Evolutionary conservation across 2,797 vertebrate species (phyloP).

Genomic region (Tenualosa thibaudeaui): DNA sequence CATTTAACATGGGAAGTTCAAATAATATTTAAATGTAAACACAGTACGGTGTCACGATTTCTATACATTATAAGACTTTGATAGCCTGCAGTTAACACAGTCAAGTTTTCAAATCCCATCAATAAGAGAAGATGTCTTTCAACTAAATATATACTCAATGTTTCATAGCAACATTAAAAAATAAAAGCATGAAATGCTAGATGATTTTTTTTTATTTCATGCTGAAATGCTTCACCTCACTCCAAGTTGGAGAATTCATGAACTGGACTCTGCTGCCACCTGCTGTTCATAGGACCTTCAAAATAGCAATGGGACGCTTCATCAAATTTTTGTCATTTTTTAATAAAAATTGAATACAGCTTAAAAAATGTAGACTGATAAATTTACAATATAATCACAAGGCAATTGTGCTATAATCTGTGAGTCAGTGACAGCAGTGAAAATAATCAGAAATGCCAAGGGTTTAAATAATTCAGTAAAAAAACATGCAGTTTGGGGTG

Average conservation of each 20-base stretch:
- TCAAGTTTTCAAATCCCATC: too few relatives aligned
- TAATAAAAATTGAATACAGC: background rate
- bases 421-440: background rate
- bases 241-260: background rate
- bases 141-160: too few relatives aligned
- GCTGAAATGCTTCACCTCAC: background rate
- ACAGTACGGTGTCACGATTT: too few relatives aligned
- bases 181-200: too few relatives aligned
- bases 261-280: slow-evolving; percentile 15
- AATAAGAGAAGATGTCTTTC: too few relatives aligned
- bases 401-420: background rate
- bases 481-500: background rate
- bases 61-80: too few relatives aligned
- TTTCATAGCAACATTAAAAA: too few relatives aligned
- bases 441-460: background rate
- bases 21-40: too few relatives aligned
- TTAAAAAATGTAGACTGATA: background rate
- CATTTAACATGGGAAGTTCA: too few relatives aligned
- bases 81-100: too few relatives aligned
- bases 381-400: slow-evolving; percentile 9
- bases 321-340: background rate
- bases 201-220: background rate
- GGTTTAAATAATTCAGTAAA: background rate
- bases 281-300: background rate
- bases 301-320: background rate